Evolutionary conservation across 2,797 vertebrate genomes (phyloP), one percentile per base, ranked within the genome.

Genomic region (Xenentodon cancila): DNA sequence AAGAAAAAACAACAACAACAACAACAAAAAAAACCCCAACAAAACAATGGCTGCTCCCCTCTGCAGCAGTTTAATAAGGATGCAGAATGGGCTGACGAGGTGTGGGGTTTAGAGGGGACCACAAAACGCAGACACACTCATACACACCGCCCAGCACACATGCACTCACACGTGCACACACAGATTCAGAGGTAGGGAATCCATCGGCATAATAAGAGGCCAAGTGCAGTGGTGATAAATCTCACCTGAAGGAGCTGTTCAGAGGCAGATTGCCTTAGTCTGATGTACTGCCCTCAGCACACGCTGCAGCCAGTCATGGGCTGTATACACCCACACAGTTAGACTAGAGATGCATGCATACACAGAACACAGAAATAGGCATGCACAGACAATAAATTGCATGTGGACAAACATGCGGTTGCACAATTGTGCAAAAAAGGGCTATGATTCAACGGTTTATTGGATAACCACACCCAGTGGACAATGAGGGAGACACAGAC

Each of bases 211-310:
- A 93, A 93, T 93, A 93, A 94, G 88, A 86, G 88, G 81, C 82
- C 89, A 92, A 91, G 88, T 92, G 89, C 89, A 93, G 88, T 84
- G 89, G 89, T 88, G 84, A 93, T 94, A 93, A 93, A 93, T 93
- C 91, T 92, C 90, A 86, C 89, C 89, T 92, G 91, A 91, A 91
- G 89, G 89, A 92, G 86, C 86, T 82, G 87, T 90, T 92, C 84
- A 65, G 81, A 88, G 78, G 88, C 75, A 88, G 90, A 92, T 89
- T 90, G 86, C 89, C 88, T 88, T 85, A 84, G 88, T 65, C 88
- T 89, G 89, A 90, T 90, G 88, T 89, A 91, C 79, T 89, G 86
- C 81, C 87, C 80, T 73, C 75, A 78, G 88, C 84, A 84, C 82
- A 85, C 82, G 82, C 83, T 88, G 82, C 85, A 82, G 84, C 83